Conservation (phyloP, 2,113 vertebrate genomes). For the Brachionichthys hirsutus region DNA sequence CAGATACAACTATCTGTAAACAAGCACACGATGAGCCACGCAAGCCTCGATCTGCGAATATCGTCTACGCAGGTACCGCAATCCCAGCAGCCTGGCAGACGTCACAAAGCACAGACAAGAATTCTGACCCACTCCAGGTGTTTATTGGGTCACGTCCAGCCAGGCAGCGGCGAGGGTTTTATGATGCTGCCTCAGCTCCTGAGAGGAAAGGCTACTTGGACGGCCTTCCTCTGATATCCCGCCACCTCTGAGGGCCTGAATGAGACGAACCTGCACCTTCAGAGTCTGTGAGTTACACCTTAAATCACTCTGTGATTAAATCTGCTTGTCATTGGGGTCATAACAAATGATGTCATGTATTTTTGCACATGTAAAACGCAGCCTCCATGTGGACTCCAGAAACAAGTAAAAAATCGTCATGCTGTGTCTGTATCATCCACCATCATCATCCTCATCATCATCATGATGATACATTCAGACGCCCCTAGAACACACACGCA, state of each 20-base stretch:
- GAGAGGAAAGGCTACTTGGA: slow-evolving; percentile 47
- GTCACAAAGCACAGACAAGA: not conserved
- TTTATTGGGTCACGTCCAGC: slow-evolving; percentile 22
- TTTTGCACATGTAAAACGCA: no score
- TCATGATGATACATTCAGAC: no score
- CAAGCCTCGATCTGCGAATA: not conserved
- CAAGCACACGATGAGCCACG: not conserved
- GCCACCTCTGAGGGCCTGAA: not conserved
- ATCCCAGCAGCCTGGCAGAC: not conserved
- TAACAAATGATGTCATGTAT: no score
- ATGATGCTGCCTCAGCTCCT: slow-evolving; percentile 39
- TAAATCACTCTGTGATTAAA: no score
- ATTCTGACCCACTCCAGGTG: slow-evolving; percentile 4
- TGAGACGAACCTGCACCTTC: no score
- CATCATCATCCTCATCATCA: no score
- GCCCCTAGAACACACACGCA: no score
- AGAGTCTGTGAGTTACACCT: no score
- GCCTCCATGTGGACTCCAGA: no score
- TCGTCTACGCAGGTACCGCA: not conserved
- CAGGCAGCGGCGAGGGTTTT: slow-evolving; percentile 50
- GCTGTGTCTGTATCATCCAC: no score
- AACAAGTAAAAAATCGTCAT: no score
- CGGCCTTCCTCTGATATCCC: slow-evolving; percentile 26
- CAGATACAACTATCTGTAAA: slow-evolving; percentile 1
- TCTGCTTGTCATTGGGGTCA: no score